Evolutionary conservation across 2,797 vertebrate genomes (phyloP), one percentile per base, ranked within the genome.

Genomic region (Sphenodon punctatus): DNA sequence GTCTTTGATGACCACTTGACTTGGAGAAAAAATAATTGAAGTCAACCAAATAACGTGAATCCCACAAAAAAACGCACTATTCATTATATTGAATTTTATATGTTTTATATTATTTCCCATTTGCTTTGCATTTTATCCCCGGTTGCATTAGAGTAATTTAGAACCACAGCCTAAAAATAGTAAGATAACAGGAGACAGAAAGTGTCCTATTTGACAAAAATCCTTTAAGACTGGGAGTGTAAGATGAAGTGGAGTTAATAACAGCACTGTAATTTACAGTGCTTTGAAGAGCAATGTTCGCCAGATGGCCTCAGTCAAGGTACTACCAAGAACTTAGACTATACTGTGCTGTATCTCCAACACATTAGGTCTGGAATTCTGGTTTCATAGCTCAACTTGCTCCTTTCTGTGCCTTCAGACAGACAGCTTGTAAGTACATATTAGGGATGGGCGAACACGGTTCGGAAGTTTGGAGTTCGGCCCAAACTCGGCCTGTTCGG

Each of bases 391-490:
- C 32, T 83, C 71, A 85, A 48, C 11, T 25, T 65, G 14, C 68
- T 85, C 55, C 46, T 82, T 88, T 64, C 67, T 81, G 67, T 64
- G 77, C 32, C 36, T 73, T 61, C 67, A 75, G 38, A 79, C 7
- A 63, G 61, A 70, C 87, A 84, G 70, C 30, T 0, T 9, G 22
- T 80, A 73, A 70, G 64, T 41, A 49, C 11, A n/a, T n/a, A n/a
- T n/a, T n/a, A n/a, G n/a, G n/a, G n/a, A n/a, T n/a, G n/a, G n/a
- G n/a, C n/a, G n/a, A n/a, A n/a, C n/a, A n/a, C n/a, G n/a, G n/a
- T n/a, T n/a, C n/a, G n/a, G n/a, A n/a, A n/a, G n/a, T n/a, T n/a
- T n/a, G n/a, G n/a, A n/a, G n/a, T n/a, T n/a, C n/a, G n/a, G n/a
- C n/a, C n/a, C n/a, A n/a, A n/a, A n/a, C n/a, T n/a, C n/a, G n/a